Conservation (phyloP, 2,888 invertebrate species). For the Cataglyphis albicans region DNA sequence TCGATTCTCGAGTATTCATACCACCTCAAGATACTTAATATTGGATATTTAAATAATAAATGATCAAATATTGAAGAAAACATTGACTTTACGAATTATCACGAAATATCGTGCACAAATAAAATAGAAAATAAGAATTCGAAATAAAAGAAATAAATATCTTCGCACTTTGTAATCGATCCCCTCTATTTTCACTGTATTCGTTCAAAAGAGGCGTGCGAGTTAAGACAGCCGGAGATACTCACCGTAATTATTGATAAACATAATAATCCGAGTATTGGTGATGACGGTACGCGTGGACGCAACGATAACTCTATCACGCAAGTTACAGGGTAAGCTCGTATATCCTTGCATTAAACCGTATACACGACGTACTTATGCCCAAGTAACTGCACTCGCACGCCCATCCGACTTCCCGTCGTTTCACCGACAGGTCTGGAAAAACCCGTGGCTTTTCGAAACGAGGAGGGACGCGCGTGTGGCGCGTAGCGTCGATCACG, state of each 20-base stretch:
- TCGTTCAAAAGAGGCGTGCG: neutral
- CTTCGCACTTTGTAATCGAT: conserved; percentile 43
- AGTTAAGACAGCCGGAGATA: conserved; percentile 24
- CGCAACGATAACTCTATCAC: conserved; percentile 52
- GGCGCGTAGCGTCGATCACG: conserved; percentile 71
- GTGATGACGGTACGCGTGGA: conserved; percentile 40
- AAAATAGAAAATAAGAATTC: neutral
- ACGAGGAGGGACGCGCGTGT: conserved; percentile 67
- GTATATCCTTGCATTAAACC: conserved; percentile 64
- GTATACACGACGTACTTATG: conserved; percentile 16
- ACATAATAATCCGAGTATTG: conserved; percentile 37
- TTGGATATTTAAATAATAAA: neutral
- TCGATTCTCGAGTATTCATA: conserved; percentile 63
- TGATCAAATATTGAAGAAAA: neutral
- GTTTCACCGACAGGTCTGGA: conserved; percentile 26
- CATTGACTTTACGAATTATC: neutral
- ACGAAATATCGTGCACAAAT: no score
- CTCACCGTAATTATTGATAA: conserved; percentile 44
- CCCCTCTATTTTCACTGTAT: conserved; percentile 17
- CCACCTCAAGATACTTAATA: neutral
- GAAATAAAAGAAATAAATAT: conserved; percentile 15
- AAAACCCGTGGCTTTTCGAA: conserved; percentile 49
- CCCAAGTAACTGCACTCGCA: conserved; percentile 30
- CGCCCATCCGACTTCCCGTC: conserved; percentile 38
- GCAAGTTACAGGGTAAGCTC: conserved; percentile 59